Percentiles rank a stretch among this genome's conserved stretches.
Conservation (phyloP, 1,140 invertebrate genomes). For the Trichonephila clavata region DNA sequence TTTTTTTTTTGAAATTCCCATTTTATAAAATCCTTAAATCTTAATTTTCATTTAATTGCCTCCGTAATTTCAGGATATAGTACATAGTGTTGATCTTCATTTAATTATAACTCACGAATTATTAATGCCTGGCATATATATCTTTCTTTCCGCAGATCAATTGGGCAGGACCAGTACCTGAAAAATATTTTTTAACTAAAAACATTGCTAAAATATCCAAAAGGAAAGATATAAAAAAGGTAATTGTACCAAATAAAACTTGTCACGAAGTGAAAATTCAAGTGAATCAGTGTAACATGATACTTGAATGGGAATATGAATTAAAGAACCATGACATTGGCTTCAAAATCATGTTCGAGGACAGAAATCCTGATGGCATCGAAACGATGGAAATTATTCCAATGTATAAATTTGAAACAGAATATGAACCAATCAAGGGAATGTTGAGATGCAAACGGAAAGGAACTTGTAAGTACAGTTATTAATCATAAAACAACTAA, state of each 20-base stretch:
- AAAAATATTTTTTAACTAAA: background rate
- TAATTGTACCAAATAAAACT: background rate
- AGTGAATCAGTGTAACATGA: background rate
- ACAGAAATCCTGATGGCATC: background rate
- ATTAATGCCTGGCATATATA: too few relatives aligned
- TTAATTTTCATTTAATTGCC: too few relatives aligned
- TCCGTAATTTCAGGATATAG: too few relatives aligned
- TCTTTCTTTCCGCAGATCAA: background rate
- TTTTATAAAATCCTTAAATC: too few relatives aligned
- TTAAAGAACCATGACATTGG: background rate
- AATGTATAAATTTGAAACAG: constrained; percentile 12
- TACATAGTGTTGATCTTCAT: too few relatives aligned
- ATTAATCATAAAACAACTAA: too few relatives aligned
- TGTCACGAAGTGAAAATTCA: background rate
- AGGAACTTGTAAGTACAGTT: background rate
- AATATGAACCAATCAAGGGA: background rate
- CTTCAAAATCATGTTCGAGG: background rate
- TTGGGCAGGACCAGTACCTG: background rate
- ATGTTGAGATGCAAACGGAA: background rate
- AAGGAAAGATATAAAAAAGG: background rate
- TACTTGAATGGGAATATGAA: background rate
- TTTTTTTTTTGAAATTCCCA: too few relatives aligned
- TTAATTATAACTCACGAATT: too few relatives aligned
- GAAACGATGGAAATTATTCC: background rate
- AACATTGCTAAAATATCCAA: background rate